Evolutionary conservation across 2,113 vertebrate genomes (phyloP).

Genomic region (Urocynchramus pylzowi): DNA sequence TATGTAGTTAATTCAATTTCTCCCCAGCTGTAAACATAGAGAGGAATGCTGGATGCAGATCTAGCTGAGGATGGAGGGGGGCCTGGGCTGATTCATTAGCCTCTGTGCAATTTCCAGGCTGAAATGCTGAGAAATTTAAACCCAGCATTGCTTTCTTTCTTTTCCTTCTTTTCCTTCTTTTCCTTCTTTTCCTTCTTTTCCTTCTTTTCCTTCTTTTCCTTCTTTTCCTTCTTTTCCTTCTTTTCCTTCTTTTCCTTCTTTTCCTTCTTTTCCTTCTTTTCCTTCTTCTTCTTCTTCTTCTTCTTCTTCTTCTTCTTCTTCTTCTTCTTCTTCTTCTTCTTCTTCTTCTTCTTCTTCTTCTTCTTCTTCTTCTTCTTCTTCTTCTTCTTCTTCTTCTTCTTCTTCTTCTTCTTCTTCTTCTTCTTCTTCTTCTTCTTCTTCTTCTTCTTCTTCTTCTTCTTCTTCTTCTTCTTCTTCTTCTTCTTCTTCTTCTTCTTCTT

Average conservation of each 20-base stretch:
- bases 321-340: neutral
- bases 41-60: constrained; percentile 36
- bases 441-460: neutral
- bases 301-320: neutral
- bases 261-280: too few species aligned
- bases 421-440: neutral
- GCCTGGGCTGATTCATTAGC: constrained; percentile 20
- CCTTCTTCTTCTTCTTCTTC: accelerated
- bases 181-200: neutral
- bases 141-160: neutral
- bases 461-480: neutral
- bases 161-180: accelerated
- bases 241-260: accelerated
- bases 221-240: neutral
- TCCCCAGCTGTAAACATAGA: constrained; percentile 71
- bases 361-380: too few species aligned
- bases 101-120: constrained; percentile 46
- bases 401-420: neutral
- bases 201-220: accelerated
- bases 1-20: constrained; percentile 72
- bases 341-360: accelerated
- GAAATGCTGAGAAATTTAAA: constrained; percentile 55
- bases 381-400: neutral
- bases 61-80: neutral
- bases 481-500: neutral